Conservation (phyloP, 2,113 vertebrate genomes). For the Salvelinus namaycush region DNA sequence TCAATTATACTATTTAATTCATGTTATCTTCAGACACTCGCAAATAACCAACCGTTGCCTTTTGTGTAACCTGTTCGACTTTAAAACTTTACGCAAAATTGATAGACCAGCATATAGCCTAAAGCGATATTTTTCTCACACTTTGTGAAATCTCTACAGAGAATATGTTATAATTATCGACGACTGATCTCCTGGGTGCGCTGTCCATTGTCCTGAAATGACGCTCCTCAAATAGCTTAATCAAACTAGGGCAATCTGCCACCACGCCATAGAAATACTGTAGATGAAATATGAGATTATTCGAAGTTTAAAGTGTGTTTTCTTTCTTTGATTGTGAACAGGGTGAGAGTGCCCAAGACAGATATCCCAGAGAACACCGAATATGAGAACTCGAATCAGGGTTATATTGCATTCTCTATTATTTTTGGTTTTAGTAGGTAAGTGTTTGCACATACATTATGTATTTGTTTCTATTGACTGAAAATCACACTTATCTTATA, state of each 20-base stretch:
- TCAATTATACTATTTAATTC: not conserved
- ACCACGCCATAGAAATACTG: not conserved
- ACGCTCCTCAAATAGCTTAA: not conserved
- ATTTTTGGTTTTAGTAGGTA: conserved; percentile 65
- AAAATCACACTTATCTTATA: not conserved
- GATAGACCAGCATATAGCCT: too few relatives aligned
- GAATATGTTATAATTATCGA: conserved; percentile 2
- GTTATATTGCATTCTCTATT: conserved; percentile 50
- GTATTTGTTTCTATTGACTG: not conserved
- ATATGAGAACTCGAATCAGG: conserved; percentile 60
- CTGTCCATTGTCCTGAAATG: conserved; percentile 72
- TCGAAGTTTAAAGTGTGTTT: not conserved
- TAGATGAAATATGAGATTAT: not conserved
- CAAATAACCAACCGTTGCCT: not conserved
- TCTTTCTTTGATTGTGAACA: conserved; percentile 15
- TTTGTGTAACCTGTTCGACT: not conserved
- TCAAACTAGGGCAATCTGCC: not conserved
- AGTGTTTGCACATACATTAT: conserved; percentile 43
- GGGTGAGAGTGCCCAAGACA: conserved; percentile 32
- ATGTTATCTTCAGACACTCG: not conserved
- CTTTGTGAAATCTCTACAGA: too few relatives aligned
- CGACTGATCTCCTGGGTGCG: conserved; percentile 32
- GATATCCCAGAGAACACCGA: conserved; percentile 31
- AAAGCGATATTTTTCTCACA: too few relatives aligned
- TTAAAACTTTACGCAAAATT: too few relatives aligned